Evolutionary conservation across 2,797 vertebrate genomes (phyloP).

Genomic region (Sylvilagus floridanus): DNA sequence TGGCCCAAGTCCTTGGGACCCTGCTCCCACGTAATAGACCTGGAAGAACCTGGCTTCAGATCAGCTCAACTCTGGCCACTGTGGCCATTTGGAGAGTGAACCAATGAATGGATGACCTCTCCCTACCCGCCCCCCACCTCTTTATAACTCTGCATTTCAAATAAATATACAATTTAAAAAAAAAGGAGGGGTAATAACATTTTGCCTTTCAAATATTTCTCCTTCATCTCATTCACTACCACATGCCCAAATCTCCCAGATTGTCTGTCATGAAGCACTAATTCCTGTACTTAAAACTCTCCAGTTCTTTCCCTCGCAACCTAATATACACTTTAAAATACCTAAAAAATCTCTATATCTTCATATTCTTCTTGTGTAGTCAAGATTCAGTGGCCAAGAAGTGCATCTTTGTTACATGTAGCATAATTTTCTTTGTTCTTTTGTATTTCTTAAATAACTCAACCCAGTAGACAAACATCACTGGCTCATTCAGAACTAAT

Average conservation of each 20-base stretch:
- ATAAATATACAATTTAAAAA: too few relatives aligned
- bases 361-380: background rate
- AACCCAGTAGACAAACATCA: background rate
- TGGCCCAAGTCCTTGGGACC: too few relatives aligned
- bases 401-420: background rate
- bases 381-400: background rate
- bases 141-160: too few relatives aligned
- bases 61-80: too few relatives aligned
- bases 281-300: background rate
- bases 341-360: too few relatives aligned
- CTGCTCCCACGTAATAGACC: too few relatives aligned
- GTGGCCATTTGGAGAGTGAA: too few relatives aligned
- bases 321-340: background rate
- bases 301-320: background rate
- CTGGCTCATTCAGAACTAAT: background rate
- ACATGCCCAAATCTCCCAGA: background rate
- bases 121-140: too few relatives aligned
- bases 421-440: background rate
- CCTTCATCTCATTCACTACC: background rate
- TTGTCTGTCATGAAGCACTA: background rate
- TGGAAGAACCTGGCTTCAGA: too few relatives aligned
- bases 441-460: background rate
- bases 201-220: background rate
- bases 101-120: too few relatives aligned
- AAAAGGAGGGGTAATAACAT: background rate